Conservation (phyloP, 1,140 invertebrate species). For the Tribolium madens region DNA sequence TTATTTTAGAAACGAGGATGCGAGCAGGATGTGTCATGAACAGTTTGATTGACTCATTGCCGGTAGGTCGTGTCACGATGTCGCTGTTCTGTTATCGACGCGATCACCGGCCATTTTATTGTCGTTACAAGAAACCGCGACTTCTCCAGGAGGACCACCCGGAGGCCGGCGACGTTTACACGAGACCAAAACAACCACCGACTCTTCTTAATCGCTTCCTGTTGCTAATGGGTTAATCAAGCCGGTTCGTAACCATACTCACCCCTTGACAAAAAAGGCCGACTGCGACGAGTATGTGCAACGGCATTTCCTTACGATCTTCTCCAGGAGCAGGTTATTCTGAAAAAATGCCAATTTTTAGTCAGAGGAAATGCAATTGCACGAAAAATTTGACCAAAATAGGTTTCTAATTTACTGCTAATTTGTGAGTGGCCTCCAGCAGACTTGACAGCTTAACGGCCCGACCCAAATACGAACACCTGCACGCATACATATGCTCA, state of each 20-base stretch:
- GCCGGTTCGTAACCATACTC: constrained; percentile 62
- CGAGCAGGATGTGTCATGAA: constrained; percentile 54
- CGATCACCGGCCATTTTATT: constrained; percentile 33
- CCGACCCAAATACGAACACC: constrained; percentile 4
- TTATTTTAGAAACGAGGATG: constrained; percentile 47
- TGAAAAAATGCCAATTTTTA: constrained; percentile 29
- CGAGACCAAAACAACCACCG: no score
- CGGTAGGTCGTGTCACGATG: constrained; percentile 52
- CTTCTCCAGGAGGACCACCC: no score
- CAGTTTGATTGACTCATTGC: constrained; percentile 54
- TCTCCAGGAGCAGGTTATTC: constrained; percentile 42
- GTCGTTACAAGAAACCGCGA: background rate
- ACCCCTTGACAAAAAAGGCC: constrained; percentile 69
- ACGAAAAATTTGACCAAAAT: background rate
- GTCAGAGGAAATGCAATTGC: constrained; percentile 50
- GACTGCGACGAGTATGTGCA: constrained; percentile 65
- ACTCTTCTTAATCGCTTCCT: no score
- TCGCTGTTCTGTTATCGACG: constrained; percentile 42
- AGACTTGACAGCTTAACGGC: background rate
- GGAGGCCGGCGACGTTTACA: no score
- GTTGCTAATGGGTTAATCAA: no score
- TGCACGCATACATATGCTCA: background rate
- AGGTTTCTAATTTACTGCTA: constrained; percentile 1
- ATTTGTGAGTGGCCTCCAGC: background rate
- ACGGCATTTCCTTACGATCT: constrained; percentile 65